Evolutionary conservation across 2,797 vertebrate species (phyloP).

Genomic region (Ciconia nigra): DNA sequence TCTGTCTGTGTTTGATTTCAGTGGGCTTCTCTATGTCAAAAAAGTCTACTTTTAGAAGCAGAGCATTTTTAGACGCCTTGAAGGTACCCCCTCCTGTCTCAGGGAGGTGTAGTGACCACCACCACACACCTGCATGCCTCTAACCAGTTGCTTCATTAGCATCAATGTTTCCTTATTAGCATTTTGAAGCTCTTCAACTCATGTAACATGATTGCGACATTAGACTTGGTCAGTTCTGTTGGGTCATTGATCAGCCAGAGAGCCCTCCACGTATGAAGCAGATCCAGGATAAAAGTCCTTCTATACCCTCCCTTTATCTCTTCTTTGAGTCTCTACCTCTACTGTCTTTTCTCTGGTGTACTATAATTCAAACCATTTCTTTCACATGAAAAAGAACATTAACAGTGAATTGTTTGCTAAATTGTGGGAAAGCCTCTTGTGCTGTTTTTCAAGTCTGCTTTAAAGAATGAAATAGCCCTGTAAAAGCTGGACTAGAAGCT

Average conservation of each 20-base stretch:
- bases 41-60: constrained; percentile 89
- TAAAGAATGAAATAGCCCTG: neutral
- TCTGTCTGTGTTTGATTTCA: constrained; percentile 96
- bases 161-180: constrained; percentile 50
- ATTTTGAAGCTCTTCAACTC: constrained; percentile 57
- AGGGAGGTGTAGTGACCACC: constrained; percentile 88
- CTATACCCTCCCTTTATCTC: neutral
- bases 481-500: neutral
- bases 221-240: constrained; percentile 9
- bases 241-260: constrained; percentile 46
- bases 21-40: constrained; percentile 90
- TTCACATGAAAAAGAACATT: neutral
- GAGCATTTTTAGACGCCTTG: constrained; percentile 86
- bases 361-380: neutral
- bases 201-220: constrained; percentile 30
- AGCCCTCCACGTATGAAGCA: constrained; percentile 56
- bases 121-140: constrained; percentile 88
- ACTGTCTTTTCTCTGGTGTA: neutral
- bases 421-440: neutral
- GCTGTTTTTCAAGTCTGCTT: neutral
- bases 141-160: constrained; percentile 59
- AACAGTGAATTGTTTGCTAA: neutral
- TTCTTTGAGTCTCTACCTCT: neutral
- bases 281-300: constrained; percentile 73
- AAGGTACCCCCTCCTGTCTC: constrained; percentile 84